Evolutionary conservation across 2,888 invertebrate genomes (phyloP).

Genomic region (Morinoia aosen): DNA sequence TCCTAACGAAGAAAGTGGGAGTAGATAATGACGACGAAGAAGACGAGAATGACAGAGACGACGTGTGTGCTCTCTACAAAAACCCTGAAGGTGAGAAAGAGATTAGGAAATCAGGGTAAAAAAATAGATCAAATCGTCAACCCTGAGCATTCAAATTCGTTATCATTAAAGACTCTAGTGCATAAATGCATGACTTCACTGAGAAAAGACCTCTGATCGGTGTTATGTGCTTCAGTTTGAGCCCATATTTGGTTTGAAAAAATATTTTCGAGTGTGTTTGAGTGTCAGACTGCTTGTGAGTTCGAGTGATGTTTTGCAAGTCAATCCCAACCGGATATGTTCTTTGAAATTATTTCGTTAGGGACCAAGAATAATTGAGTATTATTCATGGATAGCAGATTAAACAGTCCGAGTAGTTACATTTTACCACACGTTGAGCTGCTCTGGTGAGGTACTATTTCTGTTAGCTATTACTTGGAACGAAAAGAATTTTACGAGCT

Average conservation of each 20-base stretch:
- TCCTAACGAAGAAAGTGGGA: slow-evolving; percentile 79
- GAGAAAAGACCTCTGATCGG: not conserved
- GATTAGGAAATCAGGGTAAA: not conserved
- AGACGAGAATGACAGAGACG: slow-evolving; percentile 77
- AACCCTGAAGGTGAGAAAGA: slow-evolving; percentile 55
- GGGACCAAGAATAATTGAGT: no score
- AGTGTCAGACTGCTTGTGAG: not conserved
- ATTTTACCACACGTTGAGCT: no score
- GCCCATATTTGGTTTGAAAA: not conserved
- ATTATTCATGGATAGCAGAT: no score
- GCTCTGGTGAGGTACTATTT: no score
- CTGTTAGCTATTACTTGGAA: no score
- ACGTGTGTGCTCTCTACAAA: slow-evolving; percentile 64
- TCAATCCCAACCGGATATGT: not conserved
- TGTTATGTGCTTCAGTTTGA: not conserved
- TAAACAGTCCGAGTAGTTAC: no score
- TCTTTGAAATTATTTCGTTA: no score
- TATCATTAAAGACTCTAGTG: not conserved
- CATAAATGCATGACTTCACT: not conserved
- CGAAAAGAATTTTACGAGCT: no score
- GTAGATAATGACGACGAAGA: slow-evolving; percentile 75
- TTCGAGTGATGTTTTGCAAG: not conserved
- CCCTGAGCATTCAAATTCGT: not conserved
- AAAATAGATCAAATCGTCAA: not conserved
- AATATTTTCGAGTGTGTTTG: not conserved